A percentile compares a stretch with the other conserved stretches of the same genome.
phyloP scores from a whole-genome alignment of 2,888 invertebrate species.

The Penaeus monodon region DNA sequence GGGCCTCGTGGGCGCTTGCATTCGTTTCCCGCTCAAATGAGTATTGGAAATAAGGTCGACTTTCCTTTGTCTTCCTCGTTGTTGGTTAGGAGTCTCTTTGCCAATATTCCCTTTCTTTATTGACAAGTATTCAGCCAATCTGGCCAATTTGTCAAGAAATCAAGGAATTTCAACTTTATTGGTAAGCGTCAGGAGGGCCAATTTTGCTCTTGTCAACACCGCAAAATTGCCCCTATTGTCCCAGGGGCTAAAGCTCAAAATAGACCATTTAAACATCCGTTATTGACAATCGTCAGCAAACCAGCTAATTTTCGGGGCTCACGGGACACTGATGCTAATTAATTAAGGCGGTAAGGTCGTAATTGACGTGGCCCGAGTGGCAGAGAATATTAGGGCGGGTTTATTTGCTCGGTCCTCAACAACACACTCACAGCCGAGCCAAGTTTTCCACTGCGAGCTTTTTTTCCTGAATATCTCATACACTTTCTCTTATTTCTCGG shows the following conservation, averaged over 20 bases:
- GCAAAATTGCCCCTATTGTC: conserved; percentile 31
- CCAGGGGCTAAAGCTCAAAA: conserved; percentile 41
- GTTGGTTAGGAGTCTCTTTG: conserved; percentile 27
- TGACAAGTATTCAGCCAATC: conserved; percentile 54
- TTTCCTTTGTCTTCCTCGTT: not conserved
- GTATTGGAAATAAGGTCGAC: conserved; percentile 7
- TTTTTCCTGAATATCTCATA: conserved; percentile 9
- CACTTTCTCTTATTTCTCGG: too few relatives aligned
- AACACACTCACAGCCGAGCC: conserved; percentile 43
- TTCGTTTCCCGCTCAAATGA: not conserved
- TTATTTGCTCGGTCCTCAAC: conserved; percentile 45
- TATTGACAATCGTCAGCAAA: too few relatives aligned
- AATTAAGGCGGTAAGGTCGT: conserved; percentile 55
- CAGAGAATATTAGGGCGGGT: conserved; percentile 47
- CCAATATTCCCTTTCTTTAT: conserved; percentile 40
- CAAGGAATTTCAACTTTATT: conserved; percentile 37
- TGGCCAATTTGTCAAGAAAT: conserved; percentile 56
- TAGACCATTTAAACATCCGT: conserved; percentile 31
- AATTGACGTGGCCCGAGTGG: conserved; percentile 44
- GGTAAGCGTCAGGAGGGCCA: conserved; percentile 8
- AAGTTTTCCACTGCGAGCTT: conserved; percentile 31
- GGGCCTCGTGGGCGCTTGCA: not conserved
- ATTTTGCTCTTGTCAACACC: not conserved
- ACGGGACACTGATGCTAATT: conserved; percentile 55
- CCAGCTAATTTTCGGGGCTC: conserved; percentile 50